Conservation (phyloP, 35 echinoderm and acorn worm genomes). For the Apostichopus japonicus region DNA sequence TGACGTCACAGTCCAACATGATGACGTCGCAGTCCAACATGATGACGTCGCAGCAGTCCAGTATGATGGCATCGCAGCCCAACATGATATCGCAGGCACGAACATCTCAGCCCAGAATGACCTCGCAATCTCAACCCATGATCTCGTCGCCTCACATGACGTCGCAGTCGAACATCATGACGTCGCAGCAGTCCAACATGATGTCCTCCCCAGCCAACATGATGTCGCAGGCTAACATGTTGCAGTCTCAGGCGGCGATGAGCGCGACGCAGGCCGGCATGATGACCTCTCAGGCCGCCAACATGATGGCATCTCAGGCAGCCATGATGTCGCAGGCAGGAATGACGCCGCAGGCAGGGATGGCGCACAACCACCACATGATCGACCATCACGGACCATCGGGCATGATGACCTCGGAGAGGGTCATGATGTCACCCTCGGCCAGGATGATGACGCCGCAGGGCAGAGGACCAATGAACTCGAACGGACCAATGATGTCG, state of each 20-base stretch:
- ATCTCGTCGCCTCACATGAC: slow-evolving; percentile 79
- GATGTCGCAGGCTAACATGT: slow-evolving; percentile 65
- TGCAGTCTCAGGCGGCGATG: slow-evolving; percentile 52
- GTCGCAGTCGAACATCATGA: slow-evolving; percentile 69
- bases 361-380: slow-evolving; percentile 22
- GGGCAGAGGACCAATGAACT: slow-evolving; percentile 52
- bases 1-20: slow-evolving; percentile 73
- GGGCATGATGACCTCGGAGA: slow-evolving; percentile 62
- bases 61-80: slow-evolving; percentile 73
- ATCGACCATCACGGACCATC: slow-evolving; percentile 5
- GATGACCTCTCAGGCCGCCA: slow-evolving; percentile 39
- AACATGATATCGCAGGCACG: slow-evolving; percentile 60
- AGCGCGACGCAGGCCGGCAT: slow-evolving; percentile 59
- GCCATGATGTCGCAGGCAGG: slow-evolving; percentile 57
- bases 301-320: slow-evolving; percentile 50
- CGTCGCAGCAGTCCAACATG: slow-evolving; percentile 56
- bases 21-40: slow-evolving; percentile 74
- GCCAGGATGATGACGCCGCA: slow-evolving; percentile 67
- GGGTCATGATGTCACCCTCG: slow-evolving; percentile 62
- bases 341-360: slow-evolving; percentile 48
- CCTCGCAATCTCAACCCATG: slow-evolving; percentile 50
- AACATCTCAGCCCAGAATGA: slow-evolving; percentile 63
- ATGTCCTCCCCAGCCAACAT: slow-evolving; percentile 61
- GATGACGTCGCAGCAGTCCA: slow-evolving; percentile 78
- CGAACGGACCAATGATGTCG: slow-evolving; percentile 65